Base-by-base conservation (phyloP, 2,113 vertebrate genomes). In the Salvelinus namaycush region DNA sequence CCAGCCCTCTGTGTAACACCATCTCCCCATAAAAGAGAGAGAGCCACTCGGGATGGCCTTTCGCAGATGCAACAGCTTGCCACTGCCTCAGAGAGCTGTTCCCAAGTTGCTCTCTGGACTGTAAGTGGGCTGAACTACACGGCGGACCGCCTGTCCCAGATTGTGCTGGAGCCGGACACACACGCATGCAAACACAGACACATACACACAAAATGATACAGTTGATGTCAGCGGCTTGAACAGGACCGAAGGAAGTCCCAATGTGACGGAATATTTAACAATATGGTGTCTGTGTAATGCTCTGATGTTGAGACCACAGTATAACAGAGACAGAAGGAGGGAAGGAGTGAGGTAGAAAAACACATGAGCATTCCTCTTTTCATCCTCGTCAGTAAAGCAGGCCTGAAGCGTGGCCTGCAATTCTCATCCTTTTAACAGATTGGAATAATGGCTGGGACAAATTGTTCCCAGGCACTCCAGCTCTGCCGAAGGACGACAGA, bases 391-490 rank as follows among this genome's bases (percentile, higher is more conserved):
- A 14, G 67, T 34, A 20, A 29, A 29, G 67, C 69, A 59, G 82
- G 84, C 79, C 81, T 57, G 81, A 84, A 92, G 87, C 81, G 77
- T 88, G 88, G 85, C 86, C 79, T 85, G 81, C 85, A 86, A 88
- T 89, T 89, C 89, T 87, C 85, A 87, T 89, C 86, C 86, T 84
- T 90, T 84, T 89, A 92, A 90, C 88, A 84, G 88, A 91, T 80
- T 79, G 83, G 86, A 86, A 92, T 93, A 92, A 92, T 92, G 89
- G 90, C 83, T 79, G 68, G 88, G 80, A 91, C 91, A 94, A 90
- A 93, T 92, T 83, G 92, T 93, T 94, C 92, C 92, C 92, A 93
- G 91, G 90, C 90, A 89, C 85, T 77, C 72, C 89, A 79, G 72
- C 87, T 89, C 84, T 81, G 84, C 83, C 84, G 75, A 68, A 82